Conservation (phyloP, 2,113 vertebrate genomes). For the Mesembrinibis cayennensis region DNA sequence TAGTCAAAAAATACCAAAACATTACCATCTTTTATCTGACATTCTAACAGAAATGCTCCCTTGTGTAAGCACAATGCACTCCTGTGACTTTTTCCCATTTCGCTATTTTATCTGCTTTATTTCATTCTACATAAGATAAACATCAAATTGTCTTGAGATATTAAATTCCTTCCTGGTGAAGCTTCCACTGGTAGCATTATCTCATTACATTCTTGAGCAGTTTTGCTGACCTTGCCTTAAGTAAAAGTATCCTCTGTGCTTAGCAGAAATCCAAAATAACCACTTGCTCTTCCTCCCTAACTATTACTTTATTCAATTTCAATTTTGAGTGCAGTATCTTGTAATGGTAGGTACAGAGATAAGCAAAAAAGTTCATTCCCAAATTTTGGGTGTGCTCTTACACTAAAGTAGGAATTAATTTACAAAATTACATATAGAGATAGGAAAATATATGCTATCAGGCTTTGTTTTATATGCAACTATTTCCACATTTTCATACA, state of each 20-base stretch:
- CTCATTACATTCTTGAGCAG: not conserved
- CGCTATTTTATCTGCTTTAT: not conserved
- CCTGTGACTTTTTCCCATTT: not conserved
- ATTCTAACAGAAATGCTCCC: not conserved
- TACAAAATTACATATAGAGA: not conserved
- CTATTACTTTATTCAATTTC: not conserved
- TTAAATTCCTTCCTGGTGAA: not conserved
- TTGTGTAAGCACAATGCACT: not conserved
- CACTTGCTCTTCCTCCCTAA: not conserved
- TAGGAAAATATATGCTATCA: not conserved
- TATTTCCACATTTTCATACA: not conserved
- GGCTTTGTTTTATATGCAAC: not conserved
- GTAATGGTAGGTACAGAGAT: not conserved
- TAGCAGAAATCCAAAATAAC: not conserved
- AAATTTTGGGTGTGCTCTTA: not conserved
- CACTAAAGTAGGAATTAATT: not conserved
- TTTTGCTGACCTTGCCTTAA: not conserved
- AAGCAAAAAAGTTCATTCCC: not conserved
- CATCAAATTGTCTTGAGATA: not conserved
- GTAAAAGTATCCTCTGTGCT: not conserved
- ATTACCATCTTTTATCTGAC: not conserved
- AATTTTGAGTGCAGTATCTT: not conserved
- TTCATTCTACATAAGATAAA: not conserved
- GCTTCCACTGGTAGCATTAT: not conserved
- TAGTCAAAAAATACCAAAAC: not conserved